Conservation (phyloP, 2,888 invertebrate species). For the Pardosa pseudoannulata region DNA sequence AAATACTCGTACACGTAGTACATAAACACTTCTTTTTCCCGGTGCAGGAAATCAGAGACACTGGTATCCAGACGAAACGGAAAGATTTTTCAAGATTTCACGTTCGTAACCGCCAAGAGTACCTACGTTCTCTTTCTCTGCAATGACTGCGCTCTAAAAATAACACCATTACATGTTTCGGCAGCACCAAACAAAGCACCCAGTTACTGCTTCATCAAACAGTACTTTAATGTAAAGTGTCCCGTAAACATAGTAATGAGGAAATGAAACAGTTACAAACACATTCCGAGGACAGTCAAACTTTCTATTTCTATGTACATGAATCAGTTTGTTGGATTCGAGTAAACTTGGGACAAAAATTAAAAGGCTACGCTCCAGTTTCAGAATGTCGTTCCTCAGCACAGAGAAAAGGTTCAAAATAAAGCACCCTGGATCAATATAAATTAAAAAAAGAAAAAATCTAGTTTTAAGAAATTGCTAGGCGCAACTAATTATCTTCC, state of each 20-base stretch:
- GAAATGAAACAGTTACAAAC: background rate
- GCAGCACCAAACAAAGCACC: background rate
- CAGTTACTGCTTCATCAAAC: conserved; percentile 6
- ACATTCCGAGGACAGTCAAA: conserved; percentile 7
- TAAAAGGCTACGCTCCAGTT: background rate
- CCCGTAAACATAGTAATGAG: background rate
- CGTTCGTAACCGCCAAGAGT: too few species aligned
- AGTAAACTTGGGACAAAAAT: background rate
- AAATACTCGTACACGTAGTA: too few species aligned
- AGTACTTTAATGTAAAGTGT: background rate
- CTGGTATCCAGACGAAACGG: too few species aligned
- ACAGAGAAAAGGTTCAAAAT: too few species aligned
- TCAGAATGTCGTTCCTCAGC: background rate
- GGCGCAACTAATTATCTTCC: too few species aligned
- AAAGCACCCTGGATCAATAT: too few species aligned
- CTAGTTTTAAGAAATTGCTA: too few species aligned
- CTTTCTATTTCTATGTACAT: conserved; percentile 53
- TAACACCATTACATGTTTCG: background rate
- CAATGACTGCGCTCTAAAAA: conserved; percentile 1
- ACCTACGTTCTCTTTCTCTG: too few species aligned
- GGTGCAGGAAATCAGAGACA: too few species aligned
- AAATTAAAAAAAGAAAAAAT: too few species aligned
- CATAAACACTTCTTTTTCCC: too few species aligned
- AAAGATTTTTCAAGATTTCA: too few species aligned
- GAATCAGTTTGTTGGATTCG: conserved; percentile 14